Conservation (phyloP, 2,797 vertebrate genomes). For the Scolopax bukidnonensis region DNA sequence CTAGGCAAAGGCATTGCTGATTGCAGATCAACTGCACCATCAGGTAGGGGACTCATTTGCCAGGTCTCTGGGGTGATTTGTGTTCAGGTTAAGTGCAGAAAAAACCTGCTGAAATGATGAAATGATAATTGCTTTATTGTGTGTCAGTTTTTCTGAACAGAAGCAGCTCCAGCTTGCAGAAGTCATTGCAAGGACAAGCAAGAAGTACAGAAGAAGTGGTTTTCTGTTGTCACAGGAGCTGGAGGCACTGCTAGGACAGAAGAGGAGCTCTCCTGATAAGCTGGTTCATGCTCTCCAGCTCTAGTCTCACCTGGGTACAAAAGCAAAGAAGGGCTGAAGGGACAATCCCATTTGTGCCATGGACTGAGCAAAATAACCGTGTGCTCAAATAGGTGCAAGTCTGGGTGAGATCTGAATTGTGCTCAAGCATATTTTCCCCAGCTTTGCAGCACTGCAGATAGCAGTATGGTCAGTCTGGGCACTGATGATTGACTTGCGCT, state of each 20-base stretch:
- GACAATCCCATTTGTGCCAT: neutral
- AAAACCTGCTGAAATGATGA: neutral
- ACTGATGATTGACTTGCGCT: neutral
- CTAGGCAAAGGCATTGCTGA: accelerated
- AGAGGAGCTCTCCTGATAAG: neutral
- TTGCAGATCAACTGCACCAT: neutral
- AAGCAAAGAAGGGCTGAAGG: neutral
- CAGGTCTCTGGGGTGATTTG: neutral
- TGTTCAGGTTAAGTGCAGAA: neutral
- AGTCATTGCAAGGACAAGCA: neutral
- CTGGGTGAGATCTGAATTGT: neutral
- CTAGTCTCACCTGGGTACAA: neutral
- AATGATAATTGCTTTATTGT: neutral
- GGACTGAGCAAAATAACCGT: neutral
- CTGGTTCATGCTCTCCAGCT: neutral
- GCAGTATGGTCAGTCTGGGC: neutral
- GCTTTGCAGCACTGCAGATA: neutral
- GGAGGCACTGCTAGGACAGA: neutral
- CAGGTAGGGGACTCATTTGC: neutral
- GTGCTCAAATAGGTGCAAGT: neutral
- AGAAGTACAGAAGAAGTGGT: neutral
- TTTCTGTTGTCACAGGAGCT: neutral
- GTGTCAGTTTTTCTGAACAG: neutral
- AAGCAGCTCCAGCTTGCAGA: neutral
- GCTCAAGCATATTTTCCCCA: neutral